A percentile compares a stretch with the other conserved stretches of the same genome.
Evolutionary conservation across 2,888 invertebrate species (phyloP).

Genomic region (Tetranychus truncatus): DNA sequence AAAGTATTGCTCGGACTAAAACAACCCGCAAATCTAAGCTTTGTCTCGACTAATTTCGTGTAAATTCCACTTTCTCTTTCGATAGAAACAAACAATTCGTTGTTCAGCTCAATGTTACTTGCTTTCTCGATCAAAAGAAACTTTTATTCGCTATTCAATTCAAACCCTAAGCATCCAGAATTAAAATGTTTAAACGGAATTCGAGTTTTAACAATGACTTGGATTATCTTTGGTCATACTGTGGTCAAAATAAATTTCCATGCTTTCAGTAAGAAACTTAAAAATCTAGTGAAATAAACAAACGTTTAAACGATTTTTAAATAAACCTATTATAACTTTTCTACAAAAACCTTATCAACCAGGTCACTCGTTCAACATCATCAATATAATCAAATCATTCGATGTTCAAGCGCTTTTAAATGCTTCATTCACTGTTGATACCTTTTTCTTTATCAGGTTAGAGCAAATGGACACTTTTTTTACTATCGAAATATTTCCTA

Average conservation of each 20-base stretch:
- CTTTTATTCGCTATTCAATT: constrained; percentile 13
- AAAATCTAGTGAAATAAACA: neutral
- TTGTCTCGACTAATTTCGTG: no score
- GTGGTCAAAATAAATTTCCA: constrained; percentile 16
- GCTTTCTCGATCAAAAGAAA: constrained; percentile 21
- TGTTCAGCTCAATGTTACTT: no score
- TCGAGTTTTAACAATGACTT: constrained; percentile 21
- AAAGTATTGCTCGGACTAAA: no score
- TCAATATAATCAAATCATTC: constrained; percentile 8
- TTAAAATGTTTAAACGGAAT: constrained; percentile 22
- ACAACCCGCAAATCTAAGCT: no score
- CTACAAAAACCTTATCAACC: no score
- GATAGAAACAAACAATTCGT: no score
- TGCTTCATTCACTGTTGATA: constrained; percentile 31
- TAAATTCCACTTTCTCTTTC: no score
- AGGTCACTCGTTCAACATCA: constrained; percentile 9
- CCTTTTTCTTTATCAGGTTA: constrained; percentile 29
- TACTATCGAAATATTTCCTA: neutral
- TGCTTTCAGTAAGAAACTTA: constrained; percentile 14
- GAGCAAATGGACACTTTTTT: constrained; percentile 27
- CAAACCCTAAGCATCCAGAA: constrained; percentile 14
- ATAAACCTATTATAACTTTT: neutral
- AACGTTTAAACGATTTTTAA: neutral
- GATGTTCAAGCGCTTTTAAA: constrained; percentile 31
- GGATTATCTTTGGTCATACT: constrained; percentile 23